Percentiles rank a stretch among this genome's conserved stretches.
Conservation (phyloP, 2,113 vertebrate genomes). For the Macrotis lagotis region DNA sequence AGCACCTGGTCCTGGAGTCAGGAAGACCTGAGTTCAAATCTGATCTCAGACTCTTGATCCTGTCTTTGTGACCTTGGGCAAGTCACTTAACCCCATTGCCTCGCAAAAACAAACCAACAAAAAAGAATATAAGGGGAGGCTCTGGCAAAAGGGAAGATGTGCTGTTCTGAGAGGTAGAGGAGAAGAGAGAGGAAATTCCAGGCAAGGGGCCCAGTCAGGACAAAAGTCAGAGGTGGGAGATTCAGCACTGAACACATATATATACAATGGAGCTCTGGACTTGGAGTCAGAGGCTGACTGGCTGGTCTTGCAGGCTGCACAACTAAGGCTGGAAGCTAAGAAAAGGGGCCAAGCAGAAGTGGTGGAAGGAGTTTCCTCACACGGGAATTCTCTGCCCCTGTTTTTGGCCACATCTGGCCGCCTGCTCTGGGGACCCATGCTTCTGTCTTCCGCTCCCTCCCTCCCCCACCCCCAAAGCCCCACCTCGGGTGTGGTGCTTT, state of each 20-base stretch:
- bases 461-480: neutral
- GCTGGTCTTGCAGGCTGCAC: too few species aligned
- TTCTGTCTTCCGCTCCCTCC: neutral
- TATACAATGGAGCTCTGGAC: too few species aligned
- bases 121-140: neutral
- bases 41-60: too few species aligned
- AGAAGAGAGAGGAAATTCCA: neutral
- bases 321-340: neutral
- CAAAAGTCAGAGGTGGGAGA: neutral
- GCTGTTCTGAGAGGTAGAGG: too few species aligned
- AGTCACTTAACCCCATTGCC: too few species aligned
- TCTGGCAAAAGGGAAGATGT: neutral
- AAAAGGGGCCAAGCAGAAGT: neutral
- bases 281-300: too few species aligned
- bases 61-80: too few species aligned
- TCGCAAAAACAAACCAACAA: too few species aligned
- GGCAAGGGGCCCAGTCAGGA: too few species aligned
- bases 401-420: neutral
- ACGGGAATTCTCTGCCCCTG: neutral
- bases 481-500: neutral
- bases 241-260: too few species aligned
- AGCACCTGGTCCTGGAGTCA: too few species aligned
- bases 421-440: neutral
- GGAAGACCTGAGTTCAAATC: too few species aligned
- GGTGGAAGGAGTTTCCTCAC: neutral